phyloP scores from a whole-genome alignment of 2,888 invertebrate genomes.

The Piscicola geometra region DNA sequence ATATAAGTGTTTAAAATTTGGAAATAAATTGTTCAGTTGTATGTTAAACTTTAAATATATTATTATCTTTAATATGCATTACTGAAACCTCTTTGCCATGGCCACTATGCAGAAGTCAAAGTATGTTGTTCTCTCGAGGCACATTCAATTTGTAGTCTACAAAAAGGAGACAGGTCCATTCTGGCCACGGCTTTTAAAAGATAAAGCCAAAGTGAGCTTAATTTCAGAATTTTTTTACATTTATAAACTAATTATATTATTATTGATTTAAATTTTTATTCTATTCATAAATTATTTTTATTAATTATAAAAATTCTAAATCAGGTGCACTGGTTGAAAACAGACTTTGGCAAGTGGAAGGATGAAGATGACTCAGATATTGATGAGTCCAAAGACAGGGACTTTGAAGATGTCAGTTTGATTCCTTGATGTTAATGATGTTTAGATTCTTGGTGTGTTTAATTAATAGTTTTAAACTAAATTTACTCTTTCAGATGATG shows the following conservation, averaged over 20 bases:
- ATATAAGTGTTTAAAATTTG: neutral
- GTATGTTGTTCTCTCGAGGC: conserved; percentile 58
- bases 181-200: conserved; percentile 82
- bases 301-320: too few relatives aligned
- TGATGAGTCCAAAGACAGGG: conserved; percentile 65
- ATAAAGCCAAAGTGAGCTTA: conserved; percentile 70
- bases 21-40: neutral
- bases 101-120: conserved; percentile 58
- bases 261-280: too few relatives aligned
- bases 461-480: neutral
- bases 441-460: neutral
- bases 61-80: conserved; percentile 21
- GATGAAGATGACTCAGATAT: conserved; percentile 91
- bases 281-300: too few relatives aligned
- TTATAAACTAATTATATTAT: too few relatives aligned
- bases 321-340: conserved; percentile 85
- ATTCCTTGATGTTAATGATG: too few relatives aligned
- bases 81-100: conserved; percentile 8
- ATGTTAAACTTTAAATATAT: neutral
- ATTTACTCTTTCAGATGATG: conserved; percentile 64
- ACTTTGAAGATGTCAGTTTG: conserved; percentile 44
- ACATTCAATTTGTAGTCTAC: conserved; percentile 60
- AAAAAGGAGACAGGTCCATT: conserved; percentile 69
- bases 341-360: conserved; percentile 95
- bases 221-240: neutral